These are phyloP conservation scores for Nannoperca obscura DNA, from an alignment of 2,797 vertebrate species.

Conservation along the genomic window DNA sequence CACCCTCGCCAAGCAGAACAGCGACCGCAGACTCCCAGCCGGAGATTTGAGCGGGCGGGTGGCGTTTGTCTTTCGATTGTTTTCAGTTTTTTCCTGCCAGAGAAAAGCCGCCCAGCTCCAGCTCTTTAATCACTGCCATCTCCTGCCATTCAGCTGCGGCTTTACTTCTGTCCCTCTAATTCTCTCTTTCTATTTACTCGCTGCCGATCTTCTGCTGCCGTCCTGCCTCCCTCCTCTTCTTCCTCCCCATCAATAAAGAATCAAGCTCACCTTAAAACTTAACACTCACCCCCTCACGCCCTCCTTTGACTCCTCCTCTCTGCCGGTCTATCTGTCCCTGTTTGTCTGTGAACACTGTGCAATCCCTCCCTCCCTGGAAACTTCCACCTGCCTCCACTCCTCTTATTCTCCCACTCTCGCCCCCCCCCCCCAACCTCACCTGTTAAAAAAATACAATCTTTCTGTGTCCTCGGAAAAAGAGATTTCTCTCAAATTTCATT, in stretches of 20 bases:
- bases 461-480: constrained; percentile 87
- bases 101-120: constrained; percentile 44
- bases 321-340: constrained; percentile 62
- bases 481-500: constrained; percentile 85
- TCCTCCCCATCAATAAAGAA: constrained; percentile 41
- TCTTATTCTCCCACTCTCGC: neutral
- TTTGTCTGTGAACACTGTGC: constrained; percentile 76
- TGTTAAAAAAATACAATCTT: constrained; percentile 74
- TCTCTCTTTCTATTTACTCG: constrained; percentile 41
- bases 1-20: constrained; percentile 32
- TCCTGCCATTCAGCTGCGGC: constrained; percentile 14
- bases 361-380: constrained; percentile 63
- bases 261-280: constrained; percentile 40
- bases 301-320: neutral
- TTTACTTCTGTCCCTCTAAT: neutral
- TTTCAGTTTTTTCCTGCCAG: constrained; percentile 6
- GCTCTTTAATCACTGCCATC: constrained; percentile 74
- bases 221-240: constrained; percentile 4
- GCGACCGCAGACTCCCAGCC: constrained; percentile 22
- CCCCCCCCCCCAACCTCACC: constrained; percentile 20
- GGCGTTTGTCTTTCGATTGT: neutral
- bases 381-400: constrained; percentile 46
- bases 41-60: constrained; percentile 22
- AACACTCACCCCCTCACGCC: constrained; percentile 29
- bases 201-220: constrained; percentile 66